phyloP scores from a whole-genome alignment of 2,113 vertebrate species.

The Brachyhypopomus gauderio region DNA sequence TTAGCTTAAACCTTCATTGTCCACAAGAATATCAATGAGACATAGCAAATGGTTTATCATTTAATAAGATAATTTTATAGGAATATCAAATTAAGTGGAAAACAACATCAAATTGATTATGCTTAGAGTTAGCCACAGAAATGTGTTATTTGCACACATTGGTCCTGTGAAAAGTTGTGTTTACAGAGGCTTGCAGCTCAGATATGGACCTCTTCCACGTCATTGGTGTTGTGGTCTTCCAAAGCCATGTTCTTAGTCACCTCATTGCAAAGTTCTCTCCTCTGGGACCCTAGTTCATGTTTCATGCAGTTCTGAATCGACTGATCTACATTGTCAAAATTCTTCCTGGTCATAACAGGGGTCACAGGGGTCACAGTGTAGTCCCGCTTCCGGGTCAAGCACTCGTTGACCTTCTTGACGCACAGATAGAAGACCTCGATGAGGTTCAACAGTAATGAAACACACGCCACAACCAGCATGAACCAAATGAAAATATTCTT shows the following conservation, averaged over 20 bases:
- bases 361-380: slow-evolving; percentile 75
- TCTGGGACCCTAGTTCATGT: slow-evolving; percentile 70
- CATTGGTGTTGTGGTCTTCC: slow-evolving; percentile 59
- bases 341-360: slow-evolving; percentile 56
- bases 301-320: slow-evolving; percentile 79
- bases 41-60: no score
- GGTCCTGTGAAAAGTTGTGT: slow-evolving; percentile 37
- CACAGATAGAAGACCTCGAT: slow-evolving; percentile 90
- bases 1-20: no score
- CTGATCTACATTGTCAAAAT: slow-evolving; percentile 65
- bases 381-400: slow-evolving; percentile 74
- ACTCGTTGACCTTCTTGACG: slow-evolving; percentile 84
- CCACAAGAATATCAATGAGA: no score
- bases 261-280: slow-evolving; percentile 60
- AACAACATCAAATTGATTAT: neutral
- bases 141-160: slow-evolving; percentile 8
- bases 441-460: slow-evolving; percentile 88
- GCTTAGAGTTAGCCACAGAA: neutral
- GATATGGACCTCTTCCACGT: slow-evolving; percentile 71
- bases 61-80: no score
- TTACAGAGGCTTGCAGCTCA: slow-evolving; percentile 56
- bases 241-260: slow-evolving; percentile 35
- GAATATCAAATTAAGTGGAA: neutral
- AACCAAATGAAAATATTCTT: slow-evolving; percentile 96
- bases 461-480: slow-evolving; percentile 89